phyloP scores from a whole-genome alignment of 2,888 invertebrate genomes.

The Oscheius myriophilus region DNA sequence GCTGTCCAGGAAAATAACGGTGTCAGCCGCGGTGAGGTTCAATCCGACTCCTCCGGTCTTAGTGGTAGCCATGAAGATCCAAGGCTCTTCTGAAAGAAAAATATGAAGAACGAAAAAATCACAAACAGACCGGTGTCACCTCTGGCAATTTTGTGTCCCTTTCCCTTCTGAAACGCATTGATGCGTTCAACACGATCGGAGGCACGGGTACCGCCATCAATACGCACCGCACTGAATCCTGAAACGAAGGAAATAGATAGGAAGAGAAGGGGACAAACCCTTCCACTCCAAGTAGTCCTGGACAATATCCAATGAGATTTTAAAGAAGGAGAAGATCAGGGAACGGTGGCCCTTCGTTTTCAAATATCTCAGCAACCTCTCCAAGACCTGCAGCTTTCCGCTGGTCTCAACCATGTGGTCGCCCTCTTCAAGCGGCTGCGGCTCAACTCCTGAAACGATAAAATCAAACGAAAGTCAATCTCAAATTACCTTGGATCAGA shows the following conservation, averaged over 20 bases:
- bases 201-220: conserved; percentile 69
- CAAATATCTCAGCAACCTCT: conserved; percentile 70
- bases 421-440: conserved; percentile 73
- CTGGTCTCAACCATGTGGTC: conserved; percentile 71
- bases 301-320: conserved; percentile 72
- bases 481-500: conserved; percentile 71
- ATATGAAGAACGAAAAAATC: no score
- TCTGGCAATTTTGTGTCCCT: no score
- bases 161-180: no score
- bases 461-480: background rate
- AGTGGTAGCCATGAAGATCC: conserved; percentile 73
- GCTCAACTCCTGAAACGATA: conserved; percentile 71
- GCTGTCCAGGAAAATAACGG: conserved; percentile 73
- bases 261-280: conserved; percentile 41
- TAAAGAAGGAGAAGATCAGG: conserved; percentile 74
- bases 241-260: conserved; percentile 16
- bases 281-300: conserved; percentile 71
- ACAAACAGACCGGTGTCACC: no score
- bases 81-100: background rate
- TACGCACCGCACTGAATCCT: conserved; percentile 72
- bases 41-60: conserved; percentile 72
- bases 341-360: conserved; percentile 71
- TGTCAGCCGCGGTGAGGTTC: conserved; percentile 73
- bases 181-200: no score
- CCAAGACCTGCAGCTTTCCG: conserved; percentile 62